Evolutionary conservation across 2,797 vertebrate genomes (phyloP).

Genomic region (Hoplostethus mediterraneus): DNA sequence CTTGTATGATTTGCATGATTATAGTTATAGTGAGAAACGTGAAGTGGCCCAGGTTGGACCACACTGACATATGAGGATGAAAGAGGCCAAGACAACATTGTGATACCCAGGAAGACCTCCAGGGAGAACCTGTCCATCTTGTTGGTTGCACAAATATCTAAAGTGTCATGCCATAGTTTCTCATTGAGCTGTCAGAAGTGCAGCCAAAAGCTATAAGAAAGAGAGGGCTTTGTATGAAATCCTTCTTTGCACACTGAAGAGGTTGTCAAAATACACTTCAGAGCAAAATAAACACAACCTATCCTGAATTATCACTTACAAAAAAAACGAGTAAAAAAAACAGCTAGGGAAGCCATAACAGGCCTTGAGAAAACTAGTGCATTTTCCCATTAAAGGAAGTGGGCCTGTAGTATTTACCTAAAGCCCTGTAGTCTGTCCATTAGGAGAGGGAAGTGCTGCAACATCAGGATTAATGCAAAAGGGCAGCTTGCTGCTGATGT

Average conservation of each 20-base stretch:
- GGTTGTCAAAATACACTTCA: slow-evolving; percentile 76
- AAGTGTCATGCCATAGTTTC: slow-evolving; percentile 45
- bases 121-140: slow-evolving; percentile 35
- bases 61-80: slow-evolving; percentile 7
- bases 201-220: slow-evolving; percentile 67
- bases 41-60: slow-evolving; percentile 6
- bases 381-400: slow-evolving; percentile 40
- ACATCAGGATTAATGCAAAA: slow-evolving; percentile 55
- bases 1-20: not conserved
- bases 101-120: slow-evolving; percentile 50
- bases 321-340: slow-evolving; percentile 46
- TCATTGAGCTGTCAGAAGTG: slow-evolving; percentile 45
- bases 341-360: slow-evolving; percentile 40
- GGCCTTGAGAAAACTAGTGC: slow-evolving; percentile 33
- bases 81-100: slow-evolving; percentile 17
- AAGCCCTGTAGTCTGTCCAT: slow-evolving; percentile 45
- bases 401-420: slow-evolving; percentile 36
- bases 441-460: slow-evolving; percentile 40
- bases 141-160: slow-evolving; percentile 53
- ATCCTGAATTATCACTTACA: slow-evolving; percentile 71
- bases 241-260: slow-evolving; percentile 55
- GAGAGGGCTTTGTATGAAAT: slow-evolving; percentile 58
- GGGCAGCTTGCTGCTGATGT: slow-evolving; percentile 58
- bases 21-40: not conserved
- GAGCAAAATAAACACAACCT: slow-evolving; percentile 68